A percentile compares a stretch with the other conserved stretches of the same genome.
Conservation (phyloP, 2,797 vertebrate species). For the Psittacula echo region DNA sequence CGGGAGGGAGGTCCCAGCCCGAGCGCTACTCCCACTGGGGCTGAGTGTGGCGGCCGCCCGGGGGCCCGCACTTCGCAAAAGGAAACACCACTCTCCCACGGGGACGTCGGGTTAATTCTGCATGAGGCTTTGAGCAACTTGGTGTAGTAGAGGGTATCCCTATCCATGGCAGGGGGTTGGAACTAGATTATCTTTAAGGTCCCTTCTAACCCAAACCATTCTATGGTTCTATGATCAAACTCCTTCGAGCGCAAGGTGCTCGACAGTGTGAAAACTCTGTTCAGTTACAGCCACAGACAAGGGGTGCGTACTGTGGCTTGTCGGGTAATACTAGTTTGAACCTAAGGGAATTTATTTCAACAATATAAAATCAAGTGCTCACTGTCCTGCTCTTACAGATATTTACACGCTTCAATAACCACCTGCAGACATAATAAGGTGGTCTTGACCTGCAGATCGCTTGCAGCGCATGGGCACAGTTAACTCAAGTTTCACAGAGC, state of each 20-base stretch:
- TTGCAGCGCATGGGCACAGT: background rate
- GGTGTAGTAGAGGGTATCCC: background rate
- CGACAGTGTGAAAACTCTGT: background rate
- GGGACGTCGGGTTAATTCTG: background rate
- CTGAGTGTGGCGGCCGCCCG: too few relatives aligned
- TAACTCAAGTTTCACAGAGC: background rate
- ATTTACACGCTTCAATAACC: accelerated
- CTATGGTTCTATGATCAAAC: background rate
- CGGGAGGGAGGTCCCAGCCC: background rate
- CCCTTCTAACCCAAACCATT: background rate
- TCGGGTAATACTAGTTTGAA: background rate
- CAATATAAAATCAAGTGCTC: accelerated
- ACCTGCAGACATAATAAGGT: background rate
- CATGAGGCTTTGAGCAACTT: background rate
- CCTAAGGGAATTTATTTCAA: background rate
- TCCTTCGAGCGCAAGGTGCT: background rate
- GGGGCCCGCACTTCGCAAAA: background rate
- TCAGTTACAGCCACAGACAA: background rate
- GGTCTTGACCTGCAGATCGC: background rate
- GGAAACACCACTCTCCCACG: background rate
- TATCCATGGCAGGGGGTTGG: background rate
- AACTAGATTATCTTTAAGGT: background rate
- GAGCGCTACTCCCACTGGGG: background rate
- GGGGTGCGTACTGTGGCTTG: too few relatives aligned
- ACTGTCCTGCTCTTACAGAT: too few relatives aligned